These are phyloP conservation scores for Luperina nickerlii DNA, from an alignment of 2,888 invertebrate species.

Conservation along the genomic window DNA sequence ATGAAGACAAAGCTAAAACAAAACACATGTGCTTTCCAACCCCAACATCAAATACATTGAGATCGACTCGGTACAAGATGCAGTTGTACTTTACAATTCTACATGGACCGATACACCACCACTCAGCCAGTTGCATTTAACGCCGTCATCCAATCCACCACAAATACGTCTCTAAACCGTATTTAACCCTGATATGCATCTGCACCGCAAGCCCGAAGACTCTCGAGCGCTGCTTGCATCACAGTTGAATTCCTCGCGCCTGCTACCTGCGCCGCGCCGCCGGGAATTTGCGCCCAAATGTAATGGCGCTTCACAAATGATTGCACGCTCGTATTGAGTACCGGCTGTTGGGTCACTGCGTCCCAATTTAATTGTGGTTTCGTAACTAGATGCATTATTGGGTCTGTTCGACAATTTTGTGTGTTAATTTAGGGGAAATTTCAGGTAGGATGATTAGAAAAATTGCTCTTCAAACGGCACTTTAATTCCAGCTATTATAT, in stretches of 20 bases:
- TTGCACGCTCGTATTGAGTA: constrained; percentile 57
- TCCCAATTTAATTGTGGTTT: constrained; percentile 79
- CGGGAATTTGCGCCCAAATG: constrained; percentile 51
- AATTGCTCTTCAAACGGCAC: not conserved
- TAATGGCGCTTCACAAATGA: constrained; percentile 54
- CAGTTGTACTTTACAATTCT: not conserved
- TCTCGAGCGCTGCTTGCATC: constrained; percentile 39
- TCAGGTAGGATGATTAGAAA: not conserved
- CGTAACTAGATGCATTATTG: constrained; percentile 68
- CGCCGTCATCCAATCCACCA: constrained; percentile 12
- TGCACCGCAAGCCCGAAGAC: constrained; percentile 44
- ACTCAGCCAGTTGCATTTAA: constrained; percentile 1
- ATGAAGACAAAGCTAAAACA: not conserved
- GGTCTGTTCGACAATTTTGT: not conserved
- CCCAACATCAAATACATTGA: not conserved
- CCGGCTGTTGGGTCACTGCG: constrained; percentile 74
- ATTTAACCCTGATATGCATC: constrained; percentile 47
- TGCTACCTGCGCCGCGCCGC: constrained; percentile 37
- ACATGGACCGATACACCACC: constrained; percentile 1
- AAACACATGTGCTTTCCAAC: not conserved
- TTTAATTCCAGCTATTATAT: constrained; percentile 3
- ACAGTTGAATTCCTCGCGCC: constrained; percentile 47
- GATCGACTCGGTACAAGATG: not conserved
- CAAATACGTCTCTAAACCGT: constrained; percentile 20
- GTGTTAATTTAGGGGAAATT: not conserved